Percentiles rank a stretch among this genome's conserved stretches.
Evolutionary conservation across 1,140 invertebrate genomes (phyloP).

Genomic region (Macrosteles quadrilineatus): DNA sequence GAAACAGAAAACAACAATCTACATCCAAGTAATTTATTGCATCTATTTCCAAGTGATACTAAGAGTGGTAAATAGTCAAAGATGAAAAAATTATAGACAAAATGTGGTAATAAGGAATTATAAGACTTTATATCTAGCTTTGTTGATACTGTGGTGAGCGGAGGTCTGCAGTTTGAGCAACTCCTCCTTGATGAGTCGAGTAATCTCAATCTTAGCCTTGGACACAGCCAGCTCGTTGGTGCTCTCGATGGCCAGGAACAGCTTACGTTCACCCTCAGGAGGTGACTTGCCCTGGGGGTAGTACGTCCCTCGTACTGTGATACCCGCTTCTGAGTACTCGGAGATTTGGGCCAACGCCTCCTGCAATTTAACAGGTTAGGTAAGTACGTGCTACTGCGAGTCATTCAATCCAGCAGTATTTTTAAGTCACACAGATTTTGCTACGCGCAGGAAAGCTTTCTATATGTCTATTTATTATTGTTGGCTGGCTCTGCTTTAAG

Average conservation of each 20-base stretch:
- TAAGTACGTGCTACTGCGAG: no score
- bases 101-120: conserved; percentile 51
- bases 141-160: conserved; percentile 83
- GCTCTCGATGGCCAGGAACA: conserved; percentile 98
- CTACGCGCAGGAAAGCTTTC: no score
- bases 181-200: conserved; percentile 97
- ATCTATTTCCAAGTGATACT: no score
- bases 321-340: conserved; percentile 98
- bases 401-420: no score
- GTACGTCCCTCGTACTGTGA: conserved; percentile 98
- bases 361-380: no score
- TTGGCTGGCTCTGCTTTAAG: no score
- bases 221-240: conserved; percentile 95
- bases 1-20: no score
- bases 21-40: no score
- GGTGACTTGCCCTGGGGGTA: conserved; percentile 85
- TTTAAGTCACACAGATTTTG: no score
- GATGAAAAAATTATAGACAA: no score
- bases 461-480: no score
- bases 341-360: conserved; percentile 97
- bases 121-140: conserved; percentile 94
- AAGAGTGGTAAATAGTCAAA: no score
- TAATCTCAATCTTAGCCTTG: conserved; percentile 98
- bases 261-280: conserved; percentile 93
- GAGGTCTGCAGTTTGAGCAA: conserved; percentile 89